Conservation (phyloP, 2,888 invertebrate genomes). For the Dioctria linearis region DNA sequence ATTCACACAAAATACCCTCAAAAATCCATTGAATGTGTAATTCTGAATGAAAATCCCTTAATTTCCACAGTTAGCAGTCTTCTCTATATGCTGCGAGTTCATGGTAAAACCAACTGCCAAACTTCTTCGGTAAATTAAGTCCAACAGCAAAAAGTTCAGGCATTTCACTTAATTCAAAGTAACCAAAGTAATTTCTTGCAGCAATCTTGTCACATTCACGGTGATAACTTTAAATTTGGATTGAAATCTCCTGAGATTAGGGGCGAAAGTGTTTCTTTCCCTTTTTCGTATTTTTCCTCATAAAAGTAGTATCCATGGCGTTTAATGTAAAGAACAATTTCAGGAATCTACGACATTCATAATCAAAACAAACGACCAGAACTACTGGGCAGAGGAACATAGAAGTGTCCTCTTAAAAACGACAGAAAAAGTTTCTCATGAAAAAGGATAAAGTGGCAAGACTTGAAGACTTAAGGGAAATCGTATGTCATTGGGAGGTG, state of each 20-base stretch:
- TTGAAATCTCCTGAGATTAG: conserved; percentile 39
- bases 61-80: too few relatives aligned
- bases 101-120: background rate
- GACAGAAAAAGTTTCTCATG: conserved; percentile 46
- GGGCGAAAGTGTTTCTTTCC: conserved; percentile 8
- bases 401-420: conserved; percentile 41
- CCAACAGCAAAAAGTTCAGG: background rate
- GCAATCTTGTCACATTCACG: conserved; percentile 31
- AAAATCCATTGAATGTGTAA: too few relatives aligned
- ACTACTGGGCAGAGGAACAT: conserved; percentile 37
- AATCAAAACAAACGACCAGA: conserved; percentile 50
- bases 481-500: conserved; percentile 37
- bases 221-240: conserved; percentile 49
- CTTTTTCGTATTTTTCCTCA: conserved; percentile 42
- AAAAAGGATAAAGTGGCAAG: conserved; percentile 49
- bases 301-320: conserved; percentile 35
- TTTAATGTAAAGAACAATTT: conserved; percentile 44
- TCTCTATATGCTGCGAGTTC: too few relatives aligned
- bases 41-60: too few relatives aligned
- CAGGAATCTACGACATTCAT: conserved; percentile 43
- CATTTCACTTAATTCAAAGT: conserved; percentile 21
- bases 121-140: background rate
- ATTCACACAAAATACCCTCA: too few relatives aligned
- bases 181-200: conserved; percentile 1
- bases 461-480: conserved; percentile 53